Conservation (phyloP, 2,113 vertebrate species). For the Nematolebias whitei region DNA sequence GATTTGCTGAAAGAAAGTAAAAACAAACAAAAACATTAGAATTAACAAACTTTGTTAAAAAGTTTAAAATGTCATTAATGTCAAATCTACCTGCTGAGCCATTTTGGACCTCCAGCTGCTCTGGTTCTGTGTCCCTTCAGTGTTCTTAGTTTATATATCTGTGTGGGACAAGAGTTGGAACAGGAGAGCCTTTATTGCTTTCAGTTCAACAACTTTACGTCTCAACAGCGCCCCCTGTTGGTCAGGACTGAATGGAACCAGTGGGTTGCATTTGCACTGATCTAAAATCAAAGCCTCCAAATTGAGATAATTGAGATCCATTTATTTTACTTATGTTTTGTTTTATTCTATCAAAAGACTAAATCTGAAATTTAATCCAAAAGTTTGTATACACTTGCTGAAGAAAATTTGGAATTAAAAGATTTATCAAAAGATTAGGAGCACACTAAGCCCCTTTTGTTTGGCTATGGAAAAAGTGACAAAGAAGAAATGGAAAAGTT, state of each 20-base stretch:
- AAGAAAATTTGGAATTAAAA: constrained; percentile 34
- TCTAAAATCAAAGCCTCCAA: not conserved
- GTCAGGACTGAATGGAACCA: not conserved
- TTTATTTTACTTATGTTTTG: no score
- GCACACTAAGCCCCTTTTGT: constrained; percentile 27
- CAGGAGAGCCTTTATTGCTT: not conserved
- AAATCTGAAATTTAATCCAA: constrained; percentile 1
- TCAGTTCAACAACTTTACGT: not conserved
- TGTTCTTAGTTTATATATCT: constrained; percentile 23
- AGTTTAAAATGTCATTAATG: not conserved
- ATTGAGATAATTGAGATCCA: not conserved
- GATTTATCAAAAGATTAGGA: constrained; percentile 40
- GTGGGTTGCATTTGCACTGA: not conserved
- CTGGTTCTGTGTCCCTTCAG: constrained; percentile 3
- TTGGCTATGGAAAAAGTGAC: not conserved
- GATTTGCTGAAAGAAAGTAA: constrained; percentile 45
- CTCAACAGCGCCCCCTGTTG: constrained; percentile 42
- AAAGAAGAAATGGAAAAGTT: not conserved
- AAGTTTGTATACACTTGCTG: constrained; percentile 1
- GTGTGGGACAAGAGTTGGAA: not conserved
- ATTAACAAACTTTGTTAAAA: not conserved
- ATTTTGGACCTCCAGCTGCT: constrained; percentile 38
- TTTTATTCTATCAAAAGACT: not conserved
- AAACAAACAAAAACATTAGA: not conserved
- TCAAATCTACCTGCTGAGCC: constrained; percentile 59